Conservation (phyloP, 2,797 vertebrate species). For the Delichon dasypus region DNA sequence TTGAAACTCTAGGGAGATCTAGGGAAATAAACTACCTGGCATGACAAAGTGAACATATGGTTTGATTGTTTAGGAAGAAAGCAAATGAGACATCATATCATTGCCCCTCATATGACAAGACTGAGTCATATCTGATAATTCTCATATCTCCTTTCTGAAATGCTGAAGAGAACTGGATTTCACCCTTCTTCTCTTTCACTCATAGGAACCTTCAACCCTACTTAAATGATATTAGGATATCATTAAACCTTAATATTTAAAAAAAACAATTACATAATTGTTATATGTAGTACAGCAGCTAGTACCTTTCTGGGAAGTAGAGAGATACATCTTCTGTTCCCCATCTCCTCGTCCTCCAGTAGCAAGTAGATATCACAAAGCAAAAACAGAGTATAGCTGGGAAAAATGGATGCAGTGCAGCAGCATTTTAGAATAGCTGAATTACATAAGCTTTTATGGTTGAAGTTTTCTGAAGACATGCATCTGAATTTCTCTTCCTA, state of each 20-base stretch:
- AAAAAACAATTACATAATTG: background rate
- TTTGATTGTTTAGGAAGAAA: background rate
- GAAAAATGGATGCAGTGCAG: background rate
- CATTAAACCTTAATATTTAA: background rate
- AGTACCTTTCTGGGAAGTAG: background rate
- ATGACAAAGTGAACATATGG: background rate
- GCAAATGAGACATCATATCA: background rate
- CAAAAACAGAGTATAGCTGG: background rate
- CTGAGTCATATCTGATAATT: background rate
- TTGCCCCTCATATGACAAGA: background rate
- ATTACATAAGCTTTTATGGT: background rate
- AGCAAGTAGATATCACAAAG: background rate
- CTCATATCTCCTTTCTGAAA: background rate
- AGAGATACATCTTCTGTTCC: background rate
- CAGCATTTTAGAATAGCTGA: background rate
- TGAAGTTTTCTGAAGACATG: background rate
- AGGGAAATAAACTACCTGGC: background rate
- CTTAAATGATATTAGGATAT: background rate
- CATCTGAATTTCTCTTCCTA: background rate
- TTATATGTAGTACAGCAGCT: background rate
- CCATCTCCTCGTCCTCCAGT: background rate
- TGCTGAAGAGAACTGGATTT: background rate
- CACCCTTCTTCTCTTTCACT: background rate
- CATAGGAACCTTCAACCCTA: background rate
- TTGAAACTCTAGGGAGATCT: background rate